phyloP scores from a whole-genome alignment of 2,888 invertebrate species.

The Acanthoscelides obtectus region DNA sequence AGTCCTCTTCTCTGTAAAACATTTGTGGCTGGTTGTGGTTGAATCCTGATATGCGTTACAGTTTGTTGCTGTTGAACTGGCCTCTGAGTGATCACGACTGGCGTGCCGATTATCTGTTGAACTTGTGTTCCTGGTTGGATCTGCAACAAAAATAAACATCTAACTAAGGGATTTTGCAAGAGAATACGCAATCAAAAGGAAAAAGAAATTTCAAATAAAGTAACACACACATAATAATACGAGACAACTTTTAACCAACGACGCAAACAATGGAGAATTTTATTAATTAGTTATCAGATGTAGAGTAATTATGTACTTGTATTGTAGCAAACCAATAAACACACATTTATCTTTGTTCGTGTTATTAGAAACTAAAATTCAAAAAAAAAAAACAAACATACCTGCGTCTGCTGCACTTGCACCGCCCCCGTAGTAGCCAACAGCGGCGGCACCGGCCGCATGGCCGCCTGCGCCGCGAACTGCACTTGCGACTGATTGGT shows the following conservation, averaged over 20 bases:
- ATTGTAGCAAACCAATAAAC: no score
- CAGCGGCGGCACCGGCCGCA: constrained; percentile 42
- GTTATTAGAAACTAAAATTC: no score
- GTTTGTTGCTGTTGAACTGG: constrained; percentile 39
- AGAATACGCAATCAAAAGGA: no score
- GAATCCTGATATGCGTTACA: constrained; percentile 54
- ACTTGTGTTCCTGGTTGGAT: not conserved
- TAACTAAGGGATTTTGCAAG: no score
- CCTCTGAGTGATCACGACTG: constrained; percentile 50
- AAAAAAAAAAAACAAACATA: not conserved
- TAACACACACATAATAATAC: no score
- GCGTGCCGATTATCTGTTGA: constrained; percentile 49
- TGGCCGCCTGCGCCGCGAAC: constrained; percentile 29
- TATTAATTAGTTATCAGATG: no score
- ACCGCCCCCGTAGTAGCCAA: constrained; percentile 36
- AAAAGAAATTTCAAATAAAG: no score
- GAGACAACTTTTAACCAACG: no score
- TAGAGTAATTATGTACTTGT: no score
- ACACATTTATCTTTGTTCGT: no score
- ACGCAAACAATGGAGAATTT: no score
- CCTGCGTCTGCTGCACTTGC: constrained; percentile 32
- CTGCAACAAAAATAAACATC: not conserved
- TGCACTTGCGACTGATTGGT: constrained; percentile 25
- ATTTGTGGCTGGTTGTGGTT: constrained; percentile 51
- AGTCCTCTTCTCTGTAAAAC: constrained; percentile 60